Evolutionary conservation across 2,888 invertebrate species (phyloP), one percentile per base, ranked within the genome.

Genomic region (Xiphydria camelus): DNA sequence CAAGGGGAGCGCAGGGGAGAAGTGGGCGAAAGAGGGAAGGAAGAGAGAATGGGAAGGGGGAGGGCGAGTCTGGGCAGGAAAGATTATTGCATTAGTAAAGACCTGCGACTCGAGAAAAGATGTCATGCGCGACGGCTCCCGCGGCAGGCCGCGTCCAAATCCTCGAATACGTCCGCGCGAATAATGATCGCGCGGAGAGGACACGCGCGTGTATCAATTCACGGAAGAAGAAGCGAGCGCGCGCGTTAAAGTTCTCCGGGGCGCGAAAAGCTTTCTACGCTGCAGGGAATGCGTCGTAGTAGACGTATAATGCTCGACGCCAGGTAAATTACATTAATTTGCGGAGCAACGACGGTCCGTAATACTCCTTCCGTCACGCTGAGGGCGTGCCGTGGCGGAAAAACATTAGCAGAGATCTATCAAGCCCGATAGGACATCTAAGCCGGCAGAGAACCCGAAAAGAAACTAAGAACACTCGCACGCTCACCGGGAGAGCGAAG

Each of bases 371-470:
- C 39, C 47, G 36, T 40, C 43, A 50, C 46, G 41, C 43, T 43
- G 45, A 49, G 55, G 47, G 56, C 26, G 47, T 49, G 21, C 46
- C 47, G 54, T 48, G 59, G 29, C 51, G 51, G 57, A 55, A 59
- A 56, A 61, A 61, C 61, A 63, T 63, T 62, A 63, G 51, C 50
- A 47, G 45, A 57, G 63, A 61, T 62, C 62, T 63, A 61, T 61
- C 59, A 59, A 56, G 51, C 26, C 47, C 49, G 58, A 61, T 62
- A 61, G 53, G 47, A 54, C 59, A 55, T 61, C 47, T 41, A 49
- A 48, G 45, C 45, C 46, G 50, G 52, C 45, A 58, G 59, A 60
- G 62, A 61, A 52, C 48, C 49, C 49, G 45, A 61, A 57, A 57
- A 58, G 56, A 59, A 56, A 52, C 51, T 46, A 51, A 61, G 61